Conservation (phyloP, 2,113 vertebrate genomes). For the Pelvicachromis taeniatus region DNA sequence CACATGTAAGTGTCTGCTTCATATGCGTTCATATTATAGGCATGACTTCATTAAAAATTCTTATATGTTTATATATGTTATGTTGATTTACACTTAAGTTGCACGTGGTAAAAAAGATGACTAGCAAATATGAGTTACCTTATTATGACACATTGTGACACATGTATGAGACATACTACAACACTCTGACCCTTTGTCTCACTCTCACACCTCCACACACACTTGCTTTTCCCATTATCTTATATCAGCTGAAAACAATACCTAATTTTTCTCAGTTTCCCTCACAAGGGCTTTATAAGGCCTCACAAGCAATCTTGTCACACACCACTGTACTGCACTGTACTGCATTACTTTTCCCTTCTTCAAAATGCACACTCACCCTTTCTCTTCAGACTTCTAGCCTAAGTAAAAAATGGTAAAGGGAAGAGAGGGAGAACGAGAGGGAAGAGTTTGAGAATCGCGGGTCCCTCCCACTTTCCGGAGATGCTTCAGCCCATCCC, state of each 20-base stretch:
- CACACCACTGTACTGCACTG: background rate
- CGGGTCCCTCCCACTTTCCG: constrained; percentile 65
- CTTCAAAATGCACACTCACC: constrained; percentile 29
- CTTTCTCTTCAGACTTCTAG: constrained; percentile 47
- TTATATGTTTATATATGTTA: background rate
- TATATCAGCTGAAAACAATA: constrained; percentile 13
- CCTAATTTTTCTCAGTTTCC: constrained; percentile 6
- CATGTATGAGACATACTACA: background rate
- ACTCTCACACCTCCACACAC: constrained; percentile 17
- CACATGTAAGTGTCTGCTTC: background rate
- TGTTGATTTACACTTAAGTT: background rate
- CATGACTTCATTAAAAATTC: background rate
- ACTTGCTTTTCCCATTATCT: background rate
- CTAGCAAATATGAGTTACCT: fast-evolving
- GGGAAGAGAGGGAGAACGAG: constrained; percentile 45
- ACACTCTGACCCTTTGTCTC: constrained; percentile 26
- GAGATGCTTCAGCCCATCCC: constrained; percentile 73
- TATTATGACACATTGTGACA: background rate
- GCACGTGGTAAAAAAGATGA: background rate
- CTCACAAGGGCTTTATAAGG: constrained; percentile 14
- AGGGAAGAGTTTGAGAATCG: constrained; percentile 54
- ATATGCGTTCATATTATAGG: background rate
- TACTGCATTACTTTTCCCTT: background rate
- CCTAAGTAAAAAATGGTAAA: constrained; percentile 16
- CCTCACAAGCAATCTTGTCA: constrained; percentile 4